A percentile compares a stretch with the other conserved stretches of the same genome.
phyloP scores from a whole-genome alignment of 2,797 vertebrate species.

The Phaenicophaeus curvirostris region DNA sequence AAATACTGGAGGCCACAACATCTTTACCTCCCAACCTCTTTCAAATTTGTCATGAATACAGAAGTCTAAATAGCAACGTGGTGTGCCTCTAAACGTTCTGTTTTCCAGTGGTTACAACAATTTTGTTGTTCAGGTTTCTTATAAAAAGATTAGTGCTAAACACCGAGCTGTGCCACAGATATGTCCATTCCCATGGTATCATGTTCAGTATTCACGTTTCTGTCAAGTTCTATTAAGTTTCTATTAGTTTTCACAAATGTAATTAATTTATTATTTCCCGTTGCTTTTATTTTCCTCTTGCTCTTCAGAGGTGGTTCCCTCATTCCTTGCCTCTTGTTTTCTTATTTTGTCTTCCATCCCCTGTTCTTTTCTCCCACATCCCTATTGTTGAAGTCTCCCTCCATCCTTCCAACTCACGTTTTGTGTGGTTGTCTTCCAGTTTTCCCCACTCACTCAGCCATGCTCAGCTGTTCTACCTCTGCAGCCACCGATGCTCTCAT shows the following conservation, averaged over 20 bases:
- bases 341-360: neutral
- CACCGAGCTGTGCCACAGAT: neutral
- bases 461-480: accelerated
- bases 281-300: neutral
- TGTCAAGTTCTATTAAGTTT: neutral
- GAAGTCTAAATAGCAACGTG: neutral
- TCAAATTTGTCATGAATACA: neutral
- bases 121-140: neutral
- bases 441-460: accelerated
- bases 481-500: neutral
- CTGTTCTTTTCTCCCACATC: neutral
- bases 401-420: neutral
- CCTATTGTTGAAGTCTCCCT: neutral
- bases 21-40: neutral
- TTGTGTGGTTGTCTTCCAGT: neutral
- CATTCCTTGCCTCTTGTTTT: neutral
- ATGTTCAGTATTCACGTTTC: neutral
- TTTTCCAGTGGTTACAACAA: neutral
- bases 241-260: neutral
- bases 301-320: neutral
- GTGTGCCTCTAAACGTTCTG: neutral
- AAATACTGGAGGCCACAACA: neutral
- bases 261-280: neutral
- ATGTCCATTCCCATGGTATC: accelerated
- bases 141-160: neutral